Evolutionary conservation across 92 coral and sea anemone species (phyloP).

Genomic region (Parazoanthus darwini): DNA sequence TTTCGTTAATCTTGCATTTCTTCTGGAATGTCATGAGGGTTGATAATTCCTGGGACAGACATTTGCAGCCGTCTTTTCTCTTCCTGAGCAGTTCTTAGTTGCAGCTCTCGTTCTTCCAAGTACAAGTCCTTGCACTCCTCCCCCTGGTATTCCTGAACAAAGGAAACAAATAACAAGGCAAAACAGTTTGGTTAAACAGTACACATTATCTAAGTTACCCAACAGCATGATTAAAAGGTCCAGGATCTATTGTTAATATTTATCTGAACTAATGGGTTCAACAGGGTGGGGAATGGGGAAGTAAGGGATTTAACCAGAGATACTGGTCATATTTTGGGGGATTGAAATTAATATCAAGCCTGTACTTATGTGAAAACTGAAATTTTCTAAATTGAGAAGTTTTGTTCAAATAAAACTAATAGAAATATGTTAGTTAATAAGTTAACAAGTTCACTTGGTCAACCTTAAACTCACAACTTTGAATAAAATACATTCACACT

Average conservation of each 20-base stretch:
- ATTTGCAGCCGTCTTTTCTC: slow-evolving; percentile 90
- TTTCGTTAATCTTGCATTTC: slow-evolving; percentile 96
- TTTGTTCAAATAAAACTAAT: too few species aligned
- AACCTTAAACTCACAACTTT: background rate
- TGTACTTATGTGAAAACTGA: too few species aligned
- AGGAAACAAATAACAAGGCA: background rate
- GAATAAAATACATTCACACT: background rate
- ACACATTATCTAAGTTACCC: background rate
- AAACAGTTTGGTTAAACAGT: background rate
- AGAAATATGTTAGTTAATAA: too few species aligned
- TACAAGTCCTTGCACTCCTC: slow-evolving; percentile 90
- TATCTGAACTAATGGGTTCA: too few species aligned
- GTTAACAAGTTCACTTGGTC: too few species aligned
- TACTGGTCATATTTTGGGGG: too few species aligned
- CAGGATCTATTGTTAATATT: too few species aligned
- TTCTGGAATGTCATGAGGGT: slow-evolving; percentile 98
- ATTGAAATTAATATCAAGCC: too few species aligned
- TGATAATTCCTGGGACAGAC: slow-evolving; percentile 95
- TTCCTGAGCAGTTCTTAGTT: slow-evolving; percentile 86
- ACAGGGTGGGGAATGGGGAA: too few species aligned
- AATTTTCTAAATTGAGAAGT: too few species aligned
- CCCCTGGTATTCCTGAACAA: slow-evolving; percentile 79
- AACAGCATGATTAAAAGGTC: background rate
- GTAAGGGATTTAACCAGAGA: too few species aligned
- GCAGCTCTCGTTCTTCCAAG: slow-evolving; percentile 89